Base-by-base conservation (phyloP, 2,888 invertebrate genomes). In the Noctuana brunneofusca region DNA sequence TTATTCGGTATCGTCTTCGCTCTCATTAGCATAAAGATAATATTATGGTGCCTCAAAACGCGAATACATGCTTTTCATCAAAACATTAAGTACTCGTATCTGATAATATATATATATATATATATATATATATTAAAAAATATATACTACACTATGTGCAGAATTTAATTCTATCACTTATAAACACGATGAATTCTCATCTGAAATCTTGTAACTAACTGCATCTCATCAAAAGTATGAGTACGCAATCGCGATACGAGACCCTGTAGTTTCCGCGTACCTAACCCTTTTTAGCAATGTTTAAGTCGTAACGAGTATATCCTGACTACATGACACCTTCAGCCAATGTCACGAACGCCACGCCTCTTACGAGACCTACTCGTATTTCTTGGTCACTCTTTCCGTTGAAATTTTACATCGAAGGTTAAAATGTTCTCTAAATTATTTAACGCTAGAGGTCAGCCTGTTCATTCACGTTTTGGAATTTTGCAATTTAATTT, bases 381-480 rank as follows among this genome's bases (percentile, higher is more conserved):
- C 8, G 14, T 22, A 32, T 12, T 30, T 52, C 32, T 52, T 18
- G 16, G 35, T 24, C 11, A 38, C 16, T n/a, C 22, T 38, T 50
- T 49, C 49, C 55, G 48, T 55, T 54, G 41, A 49, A 60, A 35
- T 50, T 52, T 24, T 27, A 27, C 27, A 24, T 50, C 14, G 41
- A 56, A 63, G 50, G 62, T 62, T 32, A 46, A n/a, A 46, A 43
- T 52, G 59, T 54, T 53, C 59, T 60, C 32, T 46, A 63, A 63
- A 32, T 43, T 59, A 53, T 27, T 53, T 24, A 53, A 59, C n/a
- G 24, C 18, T 14, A 53, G 43, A 59, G 53, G 59, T 53, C 59
- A 46, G 14, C 41, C 22, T 35, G 49, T 32, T 18, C 9, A 32
- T 53, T 59, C 52, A 30, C 5, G 41, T 41, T 52, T 43, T 24